phyloP scores from a whole-genome alignment of 2,113 vertebrate species.

The Ophiodon elongatus region DNA sequence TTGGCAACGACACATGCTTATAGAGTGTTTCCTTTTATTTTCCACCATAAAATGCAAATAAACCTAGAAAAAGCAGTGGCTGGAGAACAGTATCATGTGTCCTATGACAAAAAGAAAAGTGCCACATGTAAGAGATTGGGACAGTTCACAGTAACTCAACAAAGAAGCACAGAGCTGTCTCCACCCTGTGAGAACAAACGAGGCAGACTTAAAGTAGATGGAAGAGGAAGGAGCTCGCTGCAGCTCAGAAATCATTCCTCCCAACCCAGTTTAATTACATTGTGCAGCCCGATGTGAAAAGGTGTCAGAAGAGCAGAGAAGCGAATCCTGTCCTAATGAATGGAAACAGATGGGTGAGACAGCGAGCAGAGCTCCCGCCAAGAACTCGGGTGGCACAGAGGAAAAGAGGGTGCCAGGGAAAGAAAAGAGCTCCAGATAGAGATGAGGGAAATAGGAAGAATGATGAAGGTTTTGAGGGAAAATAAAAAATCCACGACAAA shows the following conservation, averaged over 20 bases:
- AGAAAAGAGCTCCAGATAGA: conserved; percentile 49
- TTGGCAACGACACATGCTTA: not conserved
- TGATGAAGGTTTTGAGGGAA: conserved; percentile 17
- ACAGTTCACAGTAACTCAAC: conserved; percentile 9
- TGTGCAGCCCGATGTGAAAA: conserved; percentile 82
- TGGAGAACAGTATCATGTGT: not conserved
- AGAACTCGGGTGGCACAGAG: conserved; percentile 65
- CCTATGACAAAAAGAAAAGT: conserved; percentile 12
- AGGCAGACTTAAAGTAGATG: conserved; percentile 51
- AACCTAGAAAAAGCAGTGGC: not conserved
- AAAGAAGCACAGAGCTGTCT: conserved; percentile 18
- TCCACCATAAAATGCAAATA: not conserved
- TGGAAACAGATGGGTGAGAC: conserved; percentile 84
- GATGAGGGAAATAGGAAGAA: conserved; percentile 30
- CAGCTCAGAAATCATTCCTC: conserved; percentile 63
- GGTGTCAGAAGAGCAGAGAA: conserved; percentile 81
- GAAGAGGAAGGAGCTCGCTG: conserved; percentile 49
- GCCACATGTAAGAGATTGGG: conserved; percentile 18
- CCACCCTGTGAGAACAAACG: conserved; percentile 28
- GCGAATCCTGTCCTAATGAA: conserved; percentile 85
- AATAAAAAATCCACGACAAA: conserved; percentile 12
- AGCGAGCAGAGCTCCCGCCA: conserved; percentile 70
- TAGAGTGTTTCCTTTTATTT: not conserved
- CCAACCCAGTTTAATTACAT: conserved; percentile 81
- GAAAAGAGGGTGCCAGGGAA: conserved; percentile 46